Evolutionary conservation across 2,888 invertebrate genomes (phyloP).

Genomic region (Caradrina clavipalpis): DNA sequence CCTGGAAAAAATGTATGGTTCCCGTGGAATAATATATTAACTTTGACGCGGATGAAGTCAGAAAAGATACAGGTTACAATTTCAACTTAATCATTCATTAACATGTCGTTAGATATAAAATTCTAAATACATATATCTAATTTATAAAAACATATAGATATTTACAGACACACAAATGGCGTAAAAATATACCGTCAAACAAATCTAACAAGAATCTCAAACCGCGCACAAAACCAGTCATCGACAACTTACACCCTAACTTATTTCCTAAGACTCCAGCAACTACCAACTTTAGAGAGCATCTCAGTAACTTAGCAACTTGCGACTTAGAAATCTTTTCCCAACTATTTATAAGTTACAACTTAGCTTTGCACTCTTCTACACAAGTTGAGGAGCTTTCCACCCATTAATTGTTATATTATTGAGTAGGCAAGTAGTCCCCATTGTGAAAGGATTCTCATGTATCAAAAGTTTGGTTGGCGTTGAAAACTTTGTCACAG

Average conservation of each 20-base stretch:
- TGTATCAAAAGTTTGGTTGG: constrained; percentile 74
- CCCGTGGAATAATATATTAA: too few relatives aligned
- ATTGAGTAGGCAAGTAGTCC: constrained; percentile 43
- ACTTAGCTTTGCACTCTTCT: constrained; percentile 58
- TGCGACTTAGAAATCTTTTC: constrained; percentile 63
- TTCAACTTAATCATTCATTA: too few relatives aligned
- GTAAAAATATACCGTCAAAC: not conserved
- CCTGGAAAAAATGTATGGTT: too few relatives aligned
- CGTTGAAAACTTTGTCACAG: constrained; percentile 68
- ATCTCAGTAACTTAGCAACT: constrained; percentile 59
- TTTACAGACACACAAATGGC: not conserved
- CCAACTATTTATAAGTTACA: constrained; percentile 59
- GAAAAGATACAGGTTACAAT: too few relatives aligned
- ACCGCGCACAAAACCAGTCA: constrained; percentile 33
- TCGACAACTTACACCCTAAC: constrained; percentile 41
- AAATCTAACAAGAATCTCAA: constrained; percentile 7
- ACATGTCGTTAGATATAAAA: too few relatives aligned
- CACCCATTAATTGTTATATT: constrained; percentile 69
- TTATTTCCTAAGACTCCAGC: constrained; percentile 38
- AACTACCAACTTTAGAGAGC: constrained; percentile 40
- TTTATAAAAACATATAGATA: too few relatives aligned
- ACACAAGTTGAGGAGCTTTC: constrained; percentile 49
- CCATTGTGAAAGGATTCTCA: constrained; percentile 74
- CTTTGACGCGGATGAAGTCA: too few relatives aligned
- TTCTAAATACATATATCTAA: too few relatives aligned